Evolutionary conservation across 2,888 invertebrate species (phyloP).

Genomic region (Tiphia femorata): DNA sequence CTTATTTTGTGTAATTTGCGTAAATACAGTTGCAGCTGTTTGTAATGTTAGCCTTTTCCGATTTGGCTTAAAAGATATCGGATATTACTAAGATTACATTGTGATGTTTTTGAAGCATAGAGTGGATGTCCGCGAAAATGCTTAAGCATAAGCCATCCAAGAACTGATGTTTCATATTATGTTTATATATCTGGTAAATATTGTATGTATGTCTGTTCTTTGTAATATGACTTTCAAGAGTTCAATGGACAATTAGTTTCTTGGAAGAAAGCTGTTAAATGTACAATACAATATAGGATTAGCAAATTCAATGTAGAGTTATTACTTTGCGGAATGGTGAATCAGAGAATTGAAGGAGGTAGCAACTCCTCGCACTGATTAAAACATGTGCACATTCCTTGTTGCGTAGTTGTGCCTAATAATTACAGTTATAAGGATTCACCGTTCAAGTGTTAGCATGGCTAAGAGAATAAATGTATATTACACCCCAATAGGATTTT

Average conservation of each 20-base stretch:
- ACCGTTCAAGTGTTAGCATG: slow-evolving; percentile 53
- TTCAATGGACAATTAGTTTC: neutral
- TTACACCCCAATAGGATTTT: no score
- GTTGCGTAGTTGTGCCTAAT: slow-evolving; percentile 46
- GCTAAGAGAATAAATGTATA: slow-evolving; percentile 49
- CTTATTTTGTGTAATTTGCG: slow-evolving; percentile 18
- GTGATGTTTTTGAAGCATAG: slow-evolving; percentile 43
- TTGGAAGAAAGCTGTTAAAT: neutral
- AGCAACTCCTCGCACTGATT: slow-evolving; percentile 39
- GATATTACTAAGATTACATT: slow-evolving; percentile 49
- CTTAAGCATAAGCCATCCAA: slow-evolving; percentile 53
- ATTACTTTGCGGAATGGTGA: no score
- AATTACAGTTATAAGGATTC: slow-evolving; percentile 50
- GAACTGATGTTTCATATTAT: slow-evolving; percentile 52
- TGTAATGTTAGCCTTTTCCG: slow-evolving; percentile 46
- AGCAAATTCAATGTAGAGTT: no score
- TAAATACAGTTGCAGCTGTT: slow-evolving; percentile 26
- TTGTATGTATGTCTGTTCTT: slow-evolving; percentile 30
- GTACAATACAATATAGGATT: neutral
- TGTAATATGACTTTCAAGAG: no score
- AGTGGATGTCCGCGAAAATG: slow-evolving; percentile 36
- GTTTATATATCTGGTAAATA: slow-evolving; percentile 31
- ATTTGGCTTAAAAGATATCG: slow-evolving; percentile 55
- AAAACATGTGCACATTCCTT: slow-evolving; percentile 43
- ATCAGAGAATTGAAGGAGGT: slow-evolving; percentile 11